Percentiles rank a stretch among this genome's conserved stretches.
Evolutionary conservation across 2,797 vertebrate genomes (phyloP).

Genomic region (Crenuchus spilurus): DNA sequence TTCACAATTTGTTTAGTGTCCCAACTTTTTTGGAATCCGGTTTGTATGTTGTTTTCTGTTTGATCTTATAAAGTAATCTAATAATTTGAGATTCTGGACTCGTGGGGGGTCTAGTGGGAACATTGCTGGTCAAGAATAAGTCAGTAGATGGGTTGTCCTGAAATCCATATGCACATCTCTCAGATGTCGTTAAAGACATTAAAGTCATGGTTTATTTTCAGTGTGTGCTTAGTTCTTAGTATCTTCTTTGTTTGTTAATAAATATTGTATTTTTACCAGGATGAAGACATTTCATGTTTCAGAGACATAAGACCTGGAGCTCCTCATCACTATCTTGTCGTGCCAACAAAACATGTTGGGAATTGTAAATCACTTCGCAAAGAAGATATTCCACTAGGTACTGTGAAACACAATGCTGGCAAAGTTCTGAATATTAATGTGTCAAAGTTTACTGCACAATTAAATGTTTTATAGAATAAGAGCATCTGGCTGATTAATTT

Average conservation of each 20-base stretch:
- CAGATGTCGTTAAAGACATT: too few species aligned
- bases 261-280: conserved; percentile 65
- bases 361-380: conserved; percentile 88
- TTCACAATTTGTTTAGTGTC: too few species aligned
- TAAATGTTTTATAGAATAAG: neutral
- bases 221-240: too few species aligned
- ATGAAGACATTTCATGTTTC: conserved; percentile 91
- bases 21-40: too few species aligned
- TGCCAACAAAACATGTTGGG: conserved; percentile 89
- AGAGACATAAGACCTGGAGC: conserved; percentile 90
- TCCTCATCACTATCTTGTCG: conserved; percentile 92
- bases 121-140: too few species aligned
- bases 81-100: too few species aligned
- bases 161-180: too few species aligned
- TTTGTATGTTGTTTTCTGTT: too few species aligned
- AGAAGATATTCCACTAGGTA: conserved; percentile 86
- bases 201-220: too few species aligned
- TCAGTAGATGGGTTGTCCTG: too few species aligned
- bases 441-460: neutral
- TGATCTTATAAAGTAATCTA: too few species aligned
- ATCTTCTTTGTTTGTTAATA: neutral
- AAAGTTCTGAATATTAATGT: neutral
- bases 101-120: too few species aligned
- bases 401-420: conserved; percentile 28
- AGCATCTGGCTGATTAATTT: neutral